Evolutionary conservation across 2,888 invertebrate species (phyloP), one percentile per base, ranked within the genome.

Genomic region (Thumatha senex): DNA sequence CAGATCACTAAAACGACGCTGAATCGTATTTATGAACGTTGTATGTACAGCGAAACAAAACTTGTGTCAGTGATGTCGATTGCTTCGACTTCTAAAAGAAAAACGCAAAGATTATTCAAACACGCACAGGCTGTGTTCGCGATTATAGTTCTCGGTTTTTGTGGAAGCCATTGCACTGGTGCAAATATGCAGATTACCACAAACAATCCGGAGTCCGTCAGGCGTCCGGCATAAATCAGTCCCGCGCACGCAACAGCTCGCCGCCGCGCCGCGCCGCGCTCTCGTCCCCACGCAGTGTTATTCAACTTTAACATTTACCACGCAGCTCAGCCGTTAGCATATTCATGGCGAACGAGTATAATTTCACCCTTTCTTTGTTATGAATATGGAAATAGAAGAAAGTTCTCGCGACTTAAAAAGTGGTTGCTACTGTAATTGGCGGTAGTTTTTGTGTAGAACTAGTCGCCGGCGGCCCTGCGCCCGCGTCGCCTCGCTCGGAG

Each of bases 301-400:
- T 89, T 89, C 87, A 89, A 86, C 89, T 90, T 86, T 90, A 85
- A 70, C 90, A 90, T 90, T 90, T 86, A 83, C 66, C 73, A 72
- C 72, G 72, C 78, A 24, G 18, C 18, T 10, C 31, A 67, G 76
- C 76, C 65, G 82, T 80, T 86, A 78, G 82, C 83, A 87, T 89
- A 89, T 86, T 84, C 83, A 88, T 86, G 80, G 53, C 58, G 66
- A 69, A 69, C 73, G 64, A 68, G 77, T 80, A 82, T 88, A 88
- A 89, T 88, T 87, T 86, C 87, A 85, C 86, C 89, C 88, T 89
- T 89, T 90, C 88, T 86, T 87, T 85, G 76, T 76, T 76, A 84
- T 86, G 85, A 84, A 87, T 89, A 90, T 89, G 86, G 78, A 82
- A 76, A 86, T 89, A 57, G 82, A 86, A 89, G 90, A 90, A 90